phyloP scores from a whole-genome alignment of 2,888 invertebrate species.

The Heliconius sara region DNA sequence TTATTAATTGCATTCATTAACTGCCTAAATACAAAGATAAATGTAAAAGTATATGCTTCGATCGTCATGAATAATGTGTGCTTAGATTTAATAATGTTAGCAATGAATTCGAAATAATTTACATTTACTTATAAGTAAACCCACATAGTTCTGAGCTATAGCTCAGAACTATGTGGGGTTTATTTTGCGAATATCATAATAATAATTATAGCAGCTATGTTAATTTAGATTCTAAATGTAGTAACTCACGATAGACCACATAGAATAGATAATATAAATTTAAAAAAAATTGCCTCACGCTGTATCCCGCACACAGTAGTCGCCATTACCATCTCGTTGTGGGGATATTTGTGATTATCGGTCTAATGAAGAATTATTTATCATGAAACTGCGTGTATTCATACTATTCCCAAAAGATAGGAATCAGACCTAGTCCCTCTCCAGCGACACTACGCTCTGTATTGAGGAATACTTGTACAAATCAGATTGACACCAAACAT shows the following conservation, averaged over 20 bases:
- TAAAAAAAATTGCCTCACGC: too few species aligned
- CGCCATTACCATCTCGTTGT: not conserved
- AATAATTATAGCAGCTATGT: not conserved
- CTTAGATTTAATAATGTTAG: too few species aligned
- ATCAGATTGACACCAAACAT: too few species aligned
- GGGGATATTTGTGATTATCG: not conserved
- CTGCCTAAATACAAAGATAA: not conserved
- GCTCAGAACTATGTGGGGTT: too few species aligned
- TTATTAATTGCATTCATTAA: conserved; percentile 1
- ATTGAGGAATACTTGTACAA: too few species aligned
- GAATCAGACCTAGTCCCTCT: too few species aligned
- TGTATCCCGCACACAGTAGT: too few species aligned
- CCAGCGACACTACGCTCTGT: too few species aligned
- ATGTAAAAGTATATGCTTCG: not conserved
- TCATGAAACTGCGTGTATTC: too few species aligned
- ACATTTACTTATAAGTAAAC: not conserved
- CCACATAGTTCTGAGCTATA: not conserved
- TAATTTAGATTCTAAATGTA: not conserved
- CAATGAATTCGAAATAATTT: too few species aligned
- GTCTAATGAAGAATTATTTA: not conserved
- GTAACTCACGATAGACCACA: not conserved
- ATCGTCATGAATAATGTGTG: not conserved
- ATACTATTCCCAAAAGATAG: too few species aligned
- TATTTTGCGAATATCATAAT: not conserved
- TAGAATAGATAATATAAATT: not conserved